phyloP scores from a whole-genome alignment of 1,140 invertebrate genomes.

The Tetramorium alpestre region DNA sequence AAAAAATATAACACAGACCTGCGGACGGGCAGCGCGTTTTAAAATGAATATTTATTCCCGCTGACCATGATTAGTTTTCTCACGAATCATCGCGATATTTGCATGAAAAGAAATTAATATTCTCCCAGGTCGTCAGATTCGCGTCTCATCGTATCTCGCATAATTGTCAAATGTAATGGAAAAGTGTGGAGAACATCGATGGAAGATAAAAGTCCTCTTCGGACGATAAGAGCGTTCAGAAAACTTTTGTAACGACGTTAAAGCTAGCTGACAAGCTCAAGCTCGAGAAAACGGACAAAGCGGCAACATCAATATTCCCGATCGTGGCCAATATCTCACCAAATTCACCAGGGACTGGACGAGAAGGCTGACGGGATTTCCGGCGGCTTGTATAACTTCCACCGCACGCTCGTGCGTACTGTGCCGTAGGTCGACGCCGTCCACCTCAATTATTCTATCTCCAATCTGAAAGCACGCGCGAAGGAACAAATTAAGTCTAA shows the following conservation, averaged over 20 bases:
- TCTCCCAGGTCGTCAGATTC: background rate
- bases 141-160: background rate
- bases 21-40: background rate
- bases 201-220: background rate
- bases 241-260: background rate
- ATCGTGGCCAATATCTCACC: constrained; percentile 86
- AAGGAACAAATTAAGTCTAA: background rate
- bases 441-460: constrained; percentile 97
- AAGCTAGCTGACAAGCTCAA: background rate
- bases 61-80: background rate
- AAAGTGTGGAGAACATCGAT: background rate
- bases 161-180: background rate
- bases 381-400: constrained; percentile 96
- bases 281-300: background rate
- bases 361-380: constrained; percentile 95
- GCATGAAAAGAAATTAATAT: background rate
- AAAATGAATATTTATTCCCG: background rate
- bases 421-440: constrained; percentile 95
- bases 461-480: constrained; percentile 88
- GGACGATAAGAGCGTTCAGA: background rate
- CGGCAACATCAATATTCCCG: constrained; percentile 66
- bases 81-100: background rate
- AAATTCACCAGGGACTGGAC: constrained; percentile 96
- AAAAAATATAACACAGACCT: background rate
- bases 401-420: constrained; percentile 98